phyloP scores from a whole-genome alignment of 2,888 invertebrate genomes.

The Patella caerulea region DNA sequence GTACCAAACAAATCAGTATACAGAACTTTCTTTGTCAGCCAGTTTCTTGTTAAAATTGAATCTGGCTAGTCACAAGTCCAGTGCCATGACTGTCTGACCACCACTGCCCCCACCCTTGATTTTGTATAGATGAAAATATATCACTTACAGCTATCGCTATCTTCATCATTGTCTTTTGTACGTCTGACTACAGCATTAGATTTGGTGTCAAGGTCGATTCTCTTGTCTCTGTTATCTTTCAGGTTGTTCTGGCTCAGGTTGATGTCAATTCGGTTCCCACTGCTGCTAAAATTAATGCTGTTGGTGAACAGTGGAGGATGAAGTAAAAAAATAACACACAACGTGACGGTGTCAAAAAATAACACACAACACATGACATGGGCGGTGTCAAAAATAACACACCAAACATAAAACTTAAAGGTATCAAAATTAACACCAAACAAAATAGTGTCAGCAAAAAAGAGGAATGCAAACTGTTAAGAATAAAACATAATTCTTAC shows the following conservation, averaged over 20 bases:
- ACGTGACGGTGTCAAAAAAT: background rate
- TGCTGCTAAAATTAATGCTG: slow-evolving; percentile 69
- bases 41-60: too few species aligned
- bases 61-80: too few species aligned
- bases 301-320: slow-evolving; percentile 21
- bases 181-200: slow-evolving; percentile 44
- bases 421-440: background rate
- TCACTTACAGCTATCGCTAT: slow-evolving; percentile 13
- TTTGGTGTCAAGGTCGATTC: slow-evolving; percentile 60
- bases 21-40: too few species aligned
- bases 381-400: too few species aligned
- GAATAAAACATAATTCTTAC: too few species aligned
- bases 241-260: slow-evolving; percentile 65
- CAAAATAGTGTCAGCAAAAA: too few species aligned
- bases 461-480: too few species aligned
- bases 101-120: too few species aligned
- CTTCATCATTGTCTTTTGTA: slow-evolving; percentile 18
- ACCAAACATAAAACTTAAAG: too few species aligned
- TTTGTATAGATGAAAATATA: too few species aligned
- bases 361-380: background rate
- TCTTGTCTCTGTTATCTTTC: slow-evolving; percentile 61
- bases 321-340: slow-evolving; percentile 15
- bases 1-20: too few species aligned
- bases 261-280: slow-evolving; percentile 51
- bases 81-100: too few species aligned